Percentiles rank a stretch among this genome's conserved stretches.
Evolutionary conservation across 2,113 vertebrate species (phyloP).

Genomic region (Peromyscus maniculatus): DNA sequence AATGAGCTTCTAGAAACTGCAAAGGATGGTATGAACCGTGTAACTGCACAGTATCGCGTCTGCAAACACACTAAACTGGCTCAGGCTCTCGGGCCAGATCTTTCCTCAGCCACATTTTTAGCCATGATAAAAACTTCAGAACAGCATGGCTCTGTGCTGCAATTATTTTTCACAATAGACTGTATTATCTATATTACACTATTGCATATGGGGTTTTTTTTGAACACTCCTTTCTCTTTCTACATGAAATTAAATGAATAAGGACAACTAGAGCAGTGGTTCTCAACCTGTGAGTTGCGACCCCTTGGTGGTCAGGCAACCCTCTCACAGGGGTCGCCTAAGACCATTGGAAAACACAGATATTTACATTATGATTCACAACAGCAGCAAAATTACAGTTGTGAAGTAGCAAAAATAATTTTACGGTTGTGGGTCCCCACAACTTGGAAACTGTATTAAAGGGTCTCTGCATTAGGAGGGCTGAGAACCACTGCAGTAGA

Average conservation of each 20-base stretch:
- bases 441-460: background rate
- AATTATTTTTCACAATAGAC: background rate
- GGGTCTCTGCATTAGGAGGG: background rate
- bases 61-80: slow-evolving; percentile 31
- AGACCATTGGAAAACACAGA: background rate
- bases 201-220: background rate
- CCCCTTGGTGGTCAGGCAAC: background rate
- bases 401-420: background rate
- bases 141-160: background rate
- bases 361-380: background rate
- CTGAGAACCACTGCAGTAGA: background rate
- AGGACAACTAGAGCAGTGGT: background rate
- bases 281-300: background rate
- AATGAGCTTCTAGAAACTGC: slow-evolving; percentile 55
- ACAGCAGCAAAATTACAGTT: background rate
- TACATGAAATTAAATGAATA: slow-evolving; percentile 1
- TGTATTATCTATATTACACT: background rate
- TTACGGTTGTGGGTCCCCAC: background rate
- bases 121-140: slow-evolving; percentile 17
- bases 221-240: background rate
- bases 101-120: slow-evolving; percentile 30
- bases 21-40: slow-evolving; percentile 50
- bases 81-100: background rate
- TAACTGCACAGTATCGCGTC: background rate
- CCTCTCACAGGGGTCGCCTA: background rate